Evolutionary conservation across 2,888 invertebrate genomes (phyloP).

Genomic region (Troglohyphantes excavatus): DNA sequence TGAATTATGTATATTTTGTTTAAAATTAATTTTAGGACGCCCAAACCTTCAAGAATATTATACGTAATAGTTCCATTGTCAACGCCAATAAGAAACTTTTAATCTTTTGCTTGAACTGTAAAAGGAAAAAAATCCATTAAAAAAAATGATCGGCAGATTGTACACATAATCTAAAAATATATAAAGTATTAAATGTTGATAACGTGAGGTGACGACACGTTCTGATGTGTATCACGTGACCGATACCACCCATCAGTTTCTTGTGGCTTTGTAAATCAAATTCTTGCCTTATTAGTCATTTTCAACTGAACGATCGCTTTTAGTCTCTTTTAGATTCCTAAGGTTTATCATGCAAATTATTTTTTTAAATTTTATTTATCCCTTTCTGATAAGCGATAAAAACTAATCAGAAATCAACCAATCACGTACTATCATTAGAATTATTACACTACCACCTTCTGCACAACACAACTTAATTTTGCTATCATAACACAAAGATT

Average conservation of each 20-base stretch:
- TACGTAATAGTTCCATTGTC: too few species aligned
- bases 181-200: neutral
- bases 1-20: too few species aligned
- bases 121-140: neutral
- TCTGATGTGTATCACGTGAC: neutral
- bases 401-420: neutral
- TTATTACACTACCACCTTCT: slow-evolving; percentile 29
- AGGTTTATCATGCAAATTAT: too few species aligned
- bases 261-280: neutral
- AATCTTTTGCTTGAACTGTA: neutral
- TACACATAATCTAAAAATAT: neutral
- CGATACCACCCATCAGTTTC: neutral
- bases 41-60: too few species aligned
- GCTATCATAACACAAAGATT: slow-evolving; percentile 24
- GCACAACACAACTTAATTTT: slow-evolving; percentile 43
- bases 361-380: neutral
- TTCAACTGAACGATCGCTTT: too few species aligned
- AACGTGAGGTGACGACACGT: neutral
- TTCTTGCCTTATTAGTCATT: too few species aligned
- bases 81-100: too few species aligned
- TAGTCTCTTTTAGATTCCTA: too few species aligned
- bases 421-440: slow-evolving; percentile 24
- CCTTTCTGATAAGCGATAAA: neutral
- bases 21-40: too few species aligned
- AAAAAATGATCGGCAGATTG: neutral